Percentiles rank a stretch among this genome's conserved stretches.
Evolutionary conservation across 2,113 vertebrate species (phyloP).

Genomic region (Paracanthobrama guichenoti): DNA sequence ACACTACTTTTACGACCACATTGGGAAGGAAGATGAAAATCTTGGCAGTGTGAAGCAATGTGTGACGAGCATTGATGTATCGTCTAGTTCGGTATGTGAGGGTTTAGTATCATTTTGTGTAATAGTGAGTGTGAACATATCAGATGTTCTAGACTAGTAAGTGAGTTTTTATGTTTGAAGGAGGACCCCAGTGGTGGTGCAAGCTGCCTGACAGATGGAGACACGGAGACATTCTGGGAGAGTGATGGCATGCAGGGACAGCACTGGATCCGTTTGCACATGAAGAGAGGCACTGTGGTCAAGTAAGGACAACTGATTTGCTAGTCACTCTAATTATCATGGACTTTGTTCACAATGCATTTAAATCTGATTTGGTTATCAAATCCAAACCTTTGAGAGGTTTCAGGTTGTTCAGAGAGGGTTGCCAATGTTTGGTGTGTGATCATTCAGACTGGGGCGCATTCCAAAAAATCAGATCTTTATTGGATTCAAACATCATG

Average conservation of each 20-base stretch:
- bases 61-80: constrained; percentile 95
- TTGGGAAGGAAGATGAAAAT: constrained; percentile 95
- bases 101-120: not conserved
- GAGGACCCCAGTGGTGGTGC: constrained; percentile 87
- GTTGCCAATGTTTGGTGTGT: not conserved
- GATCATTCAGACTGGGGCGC: not conserved
- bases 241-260: constrained; percentile 97
- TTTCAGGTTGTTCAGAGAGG: not conserved
- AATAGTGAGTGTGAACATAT: not conserved
- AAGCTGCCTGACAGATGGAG: constrained; percentile 90
- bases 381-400: not conserved
- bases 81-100: constrained; percentile 84
- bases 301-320: constrained; percentile 78
- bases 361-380: not conserved
- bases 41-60: constrained; percentile 95
- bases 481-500: not conserved
- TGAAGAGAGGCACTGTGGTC: constrained; percentile 96
- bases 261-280: constrained; percentile 97
- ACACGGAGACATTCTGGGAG: constrained; percentile 94
- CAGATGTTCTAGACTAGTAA: not conserved
- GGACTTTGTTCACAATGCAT: not conserved
- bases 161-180: constrained; percentile 66
- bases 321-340: not conserved
- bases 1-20: constrained; percentile 92
- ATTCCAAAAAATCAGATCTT: not conserved